Conservation (phyloP, 2,797 vertebrate genomes). For the Eutrigla gurnardus region DNA sequence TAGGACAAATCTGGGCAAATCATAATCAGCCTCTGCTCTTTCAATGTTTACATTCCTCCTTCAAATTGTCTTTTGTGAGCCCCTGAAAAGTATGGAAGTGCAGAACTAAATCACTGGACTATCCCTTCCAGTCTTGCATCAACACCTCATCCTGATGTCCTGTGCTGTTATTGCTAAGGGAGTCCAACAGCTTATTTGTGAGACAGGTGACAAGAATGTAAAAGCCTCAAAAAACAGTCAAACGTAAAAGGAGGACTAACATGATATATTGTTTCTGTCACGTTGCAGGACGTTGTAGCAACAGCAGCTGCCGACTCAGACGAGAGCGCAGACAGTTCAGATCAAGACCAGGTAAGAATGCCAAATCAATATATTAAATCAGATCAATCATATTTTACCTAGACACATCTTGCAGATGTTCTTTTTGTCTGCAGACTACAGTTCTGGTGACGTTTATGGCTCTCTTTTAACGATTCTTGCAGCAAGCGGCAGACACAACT, state of each 20-base stretch:
- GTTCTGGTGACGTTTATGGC: not conserved
- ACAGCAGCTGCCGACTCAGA: slow-evolving; percentile 63
- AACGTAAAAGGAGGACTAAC: not conserved
- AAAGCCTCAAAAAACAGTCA: not conserved
- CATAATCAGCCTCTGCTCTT: not conserved
- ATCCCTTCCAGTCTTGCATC: not conserved
- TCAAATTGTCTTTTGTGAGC: not conserved
- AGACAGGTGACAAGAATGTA: not conserved
- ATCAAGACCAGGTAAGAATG: slow-evolving; percentile 74
- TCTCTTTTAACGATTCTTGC: not conserved
- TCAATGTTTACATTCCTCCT: not conserved
- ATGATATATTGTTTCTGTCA: slow-evolving; percentile 6
- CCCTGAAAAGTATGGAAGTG: not conserved
- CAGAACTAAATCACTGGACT: not conserved
- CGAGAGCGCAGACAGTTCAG: slow-evolving; percentile 75
- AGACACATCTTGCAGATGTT: not conserved
- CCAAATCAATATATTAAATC: not conserved
- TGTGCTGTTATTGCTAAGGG: too few relatives aligned
- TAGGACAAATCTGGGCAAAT: not conserved
- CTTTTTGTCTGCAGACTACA: not conserved
- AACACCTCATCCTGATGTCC: not conserved
- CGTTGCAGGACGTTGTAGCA: slow-evolving; percentile 59
- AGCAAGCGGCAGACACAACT: slow-evolving; percentile 43
- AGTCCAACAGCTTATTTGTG: not conserved
- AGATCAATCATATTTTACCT: not conserved